Conservation (phyloP, 2,113 vertebrate species). For the Menidia beryllina region DNA sequence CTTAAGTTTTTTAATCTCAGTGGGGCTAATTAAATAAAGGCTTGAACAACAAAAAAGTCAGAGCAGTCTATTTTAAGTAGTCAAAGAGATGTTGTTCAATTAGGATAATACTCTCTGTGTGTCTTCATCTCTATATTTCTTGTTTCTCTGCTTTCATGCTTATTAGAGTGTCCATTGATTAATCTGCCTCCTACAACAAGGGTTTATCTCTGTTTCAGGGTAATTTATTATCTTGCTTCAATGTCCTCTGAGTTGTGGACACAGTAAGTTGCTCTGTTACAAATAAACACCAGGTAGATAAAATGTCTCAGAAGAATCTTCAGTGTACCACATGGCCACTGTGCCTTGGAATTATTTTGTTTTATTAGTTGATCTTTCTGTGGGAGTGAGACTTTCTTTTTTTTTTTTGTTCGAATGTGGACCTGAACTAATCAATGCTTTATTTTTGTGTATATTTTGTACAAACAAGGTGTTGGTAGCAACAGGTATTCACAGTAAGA, state of each 20-base stretch:
- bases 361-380: too few species aligned
- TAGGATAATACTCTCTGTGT: slow-evolving; percentile 14
- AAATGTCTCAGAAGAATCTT: background rate
- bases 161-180: slow-evolving; percentile 42
- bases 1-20: slow-evolving; percentile 17
- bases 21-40: slow-evolving; percentile 9
- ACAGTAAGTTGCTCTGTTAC: slow-evolving; percentile 50
- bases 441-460: too few species aligned
- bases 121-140: slow-evolving; percentile 1
- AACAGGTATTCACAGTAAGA: too few species aligned
- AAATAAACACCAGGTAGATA: background rate
- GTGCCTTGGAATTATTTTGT: too few species aligned
- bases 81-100: slow-evolving; percentile 26
- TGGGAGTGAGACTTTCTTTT: too few species aligned
- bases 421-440: too few species aligned
- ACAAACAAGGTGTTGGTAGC: too few species aligned
- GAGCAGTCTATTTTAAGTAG: slow-evolving; percentile 9
- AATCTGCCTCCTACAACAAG: slow-evolving; percentile 44
- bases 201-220: slow-evolving; percentile 61
- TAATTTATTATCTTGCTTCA: slow-evolving; percentile 69
- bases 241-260: slow-evolving; percentile 45
- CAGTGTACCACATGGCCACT: too few species aligned
- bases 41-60: slow-evolving; percentile 8
- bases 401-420: too few species aligned
- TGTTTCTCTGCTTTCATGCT: background rate